Percentiles rank a stretch among this genome's conserved stretches.
Conservation (phyloP, 2,113 vertebrate species). For the Anguilla rostrata region DNA sequence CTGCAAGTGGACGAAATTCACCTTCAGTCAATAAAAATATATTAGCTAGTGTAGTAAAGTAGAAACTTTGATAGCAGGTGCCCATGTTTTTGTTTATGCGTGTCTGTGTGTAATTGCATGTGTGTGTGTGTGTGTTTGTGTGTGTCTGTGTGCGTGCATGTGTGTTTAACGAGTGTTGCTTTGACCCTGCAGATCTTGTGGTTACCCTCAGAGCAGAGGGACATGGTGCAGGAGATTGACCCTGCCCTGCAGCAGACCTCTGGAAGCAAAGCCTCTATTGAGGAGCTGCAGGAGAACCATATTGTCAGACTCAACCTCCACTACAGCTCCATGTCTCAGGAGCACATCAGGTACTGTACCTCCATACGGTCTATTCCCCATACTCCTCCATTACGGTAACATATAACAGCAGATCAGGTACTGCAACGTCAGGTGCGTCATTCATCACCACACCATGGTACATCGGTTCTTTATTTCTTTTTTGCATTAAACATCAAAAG, state of each 20-base stretch:
- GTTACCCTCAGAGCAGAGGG: conserved; percentile 69
- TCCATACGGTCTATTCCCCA: background rate
- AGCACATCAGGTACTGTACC: conserved; percentile 79
- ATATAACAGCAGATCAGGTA: background rate
- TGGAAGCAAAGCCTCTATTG: conserved; percentile 62
- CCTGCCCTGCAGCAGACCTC: conserved; percentile 78
- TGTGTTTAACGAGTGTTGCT: conserved; percentile 4
- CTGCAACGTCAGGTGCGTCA: too few relatives aligned
- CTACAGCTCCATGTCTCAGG: conserved; percentile 78
- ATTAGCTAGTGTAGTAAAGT: background rate
- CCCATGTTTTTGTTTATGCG: background rate
- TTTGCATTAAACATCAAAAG: too few relatives aligned
- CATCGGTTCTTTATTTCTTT: too few relatives aligned
- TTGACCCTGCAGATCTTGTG: conserved; percentile 72
- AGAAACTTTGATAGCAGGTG: too few relatives aligned
- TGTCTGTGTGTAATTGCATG: background rate
- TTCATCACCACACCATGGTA: too few relatives aligned
- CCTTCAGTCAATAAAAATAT: background rate
- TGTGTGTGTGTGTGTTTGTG: conserved; percentile 25
- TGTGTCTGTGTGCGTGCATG: conserved; percentile 13
- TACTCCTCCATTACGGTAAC: background rate
- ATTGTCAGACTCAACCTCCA: conserved; percentile 80
- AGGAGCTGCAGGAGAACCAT: conserved; percentile 64
- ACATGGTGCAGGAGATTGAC: conserved; percentile 64
- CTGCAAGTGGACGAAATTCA: background rate